Conservation (phyloP, 2,113 vertebrate genomes). For the Myiopsitta monachus region DNA sequence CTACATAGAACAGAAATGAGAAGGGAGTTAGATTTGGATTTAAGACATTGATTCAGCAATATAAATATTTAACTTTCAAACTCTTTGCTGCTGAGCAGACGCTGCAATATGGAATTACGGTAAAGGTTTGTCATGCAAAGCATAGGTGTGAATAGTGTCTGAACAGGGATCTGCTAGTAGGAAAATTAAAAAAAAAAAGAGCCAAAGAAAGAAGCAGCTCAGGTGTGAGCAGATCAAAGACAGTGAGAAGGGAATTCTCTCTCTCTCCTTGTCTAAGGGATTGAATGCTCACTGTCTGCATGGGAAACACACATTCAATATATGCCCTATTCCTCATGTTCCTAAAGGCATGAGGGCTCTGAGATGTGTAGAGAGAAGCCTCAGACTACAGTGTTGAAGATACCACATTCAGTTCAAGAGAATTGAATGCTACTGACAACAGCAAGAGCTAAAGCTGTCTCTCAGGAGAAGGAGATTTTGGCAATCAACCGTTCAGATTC, state of each 20-base stretch:
- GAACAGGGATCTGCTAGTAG: not conserved
- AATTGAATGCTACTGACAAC: not conserved
- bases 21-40: not conserved
- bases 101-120: not conserved
- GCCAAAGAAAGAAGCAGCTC: not conserved
- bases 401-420: not conserved
- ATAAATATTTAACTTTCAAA: not conserved
- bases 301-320: not conserved
- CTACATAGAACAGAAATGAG: not conserved
- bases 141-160: not conserved
- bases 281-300: not conserved
- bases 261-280: not conserved
- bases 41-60: not conserved
- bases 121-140: not conserved
- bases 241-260: not conserved
- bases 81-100: not conserved
- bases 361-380: not conserved
- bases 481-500: not conserved
- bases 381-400: not conserved
- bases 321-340: not conserved
- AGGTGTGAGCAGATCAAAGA: not conserved
- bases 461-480: not conserved
- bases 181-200: not conserved
- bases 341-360: not conserved
- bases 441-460: not conserved